Evolutionary conservation across 2,797 vertebrate genomes (phyloP).

Genomic region (Monodelphis domestica): DNA sequence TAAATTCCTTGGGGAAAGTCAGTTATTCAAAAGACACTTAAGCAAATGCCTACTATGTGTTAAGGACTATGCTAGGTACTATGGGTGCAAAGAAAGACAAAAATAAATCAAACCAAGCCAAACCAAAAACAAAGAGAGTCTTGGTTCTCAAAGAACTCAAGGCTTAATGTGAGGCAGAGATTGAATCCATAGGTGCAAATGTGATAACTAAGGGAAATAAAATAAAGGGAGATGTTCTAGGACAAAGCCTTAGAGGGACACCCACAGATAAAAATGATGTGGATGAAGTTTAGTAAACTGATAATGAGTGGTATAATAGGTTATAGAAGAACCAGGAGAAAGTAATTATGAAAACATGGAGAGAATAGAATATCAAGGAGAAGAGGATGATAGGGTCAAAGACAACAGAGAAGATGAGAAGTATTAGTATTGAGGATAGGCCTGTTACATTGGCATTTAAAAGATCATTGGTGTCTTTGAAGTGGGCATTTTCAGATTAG

Average conservation of each 20-base stretch:
- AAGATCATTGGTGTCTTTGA: not conserved
- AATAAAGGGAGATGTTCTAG: not conserved
- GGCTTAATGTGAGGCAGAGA: not conserved
- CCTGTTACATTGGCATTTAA: not conserved
- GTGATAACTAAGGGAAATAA: not conserved
- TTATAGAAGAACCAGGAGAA: not conserved
- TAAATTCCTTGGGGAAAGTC: not conserved
- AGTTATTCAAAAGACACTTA: not conserved
- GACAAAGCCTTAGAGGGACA: rapidly evolving
- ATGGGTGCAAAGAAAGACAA: not conserved
- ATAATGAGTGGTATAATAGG: not conserved
- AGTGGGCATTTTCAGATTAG: not conserved
- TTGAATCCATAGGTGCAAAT: not conserved
- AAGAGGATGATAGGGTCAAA: not conserved
- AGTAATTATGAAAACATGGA: not conserved
- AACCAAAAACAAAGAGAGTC: not conserved
- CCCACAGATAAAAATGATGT: not conserved
- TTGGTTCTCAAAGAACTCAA: not conserved
- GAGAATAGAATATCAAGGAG: too few species aligned
- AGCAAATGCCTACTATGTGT: not conserved
- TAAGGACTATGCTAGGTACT: not conserved
- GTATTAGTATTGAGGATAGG: not conserved
- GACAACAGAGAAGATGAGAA: not conserved
- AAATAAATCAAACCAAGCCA: not conserved
- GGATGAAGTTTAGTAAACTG: not conserved